phyloP scores from a whole-genome alignment of 2,888 invertebrate genomes.

The Sarcophaga rosellei region DNA sequence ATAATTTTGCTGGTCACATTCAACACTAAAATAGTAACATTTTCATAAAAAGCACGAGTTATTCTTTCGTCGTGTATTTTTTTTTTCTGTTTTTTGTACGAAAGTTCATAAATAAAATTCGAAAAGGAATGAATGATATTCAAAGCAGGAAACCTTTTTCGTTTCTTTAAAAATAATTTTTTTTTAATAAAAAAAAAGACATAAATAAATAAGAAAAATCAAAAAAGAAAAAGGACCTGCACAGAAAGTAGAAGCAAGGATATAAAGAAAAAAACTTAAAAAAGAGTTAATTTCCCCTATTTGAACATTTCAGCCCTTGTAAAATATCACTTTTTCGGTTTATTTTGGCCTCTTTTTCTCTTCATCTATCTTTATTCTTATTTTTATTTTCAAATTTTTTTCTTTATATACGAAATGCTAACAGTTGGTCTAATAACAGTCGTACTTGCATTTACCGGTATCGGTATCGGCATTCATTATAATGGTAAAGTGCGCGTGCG shows the following conservation, averaged over 20 bases:
- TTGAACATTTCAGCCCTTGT: conserved; percentile 31
- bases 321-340: no score
- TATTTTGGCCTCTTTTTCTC: conserved; percentile 12
- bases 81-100: neutral
- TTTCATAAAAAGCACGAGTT: conserved; percentile 42
- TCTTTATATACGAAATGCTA: conserved; percentile 43
- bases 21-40: neutral
- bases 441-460: conserved; percentile 4
- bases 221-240: conserved; percentile 22
- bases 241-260: conserved; percentile 26
- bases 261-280: conserved; percentile 31
- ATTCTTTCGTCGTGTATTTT: neutral
- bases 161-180: neutral
- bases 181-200: neutral
- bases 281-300: conserved; percentile 50
- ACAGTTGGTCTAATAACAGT: conserved; percentile 65
- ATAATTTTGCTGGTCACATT: conserved; percentile 34
- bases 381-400: neutral
- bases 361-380: conserved; percentile 24
- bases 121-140: conserved; percentile 31
- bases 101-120: conserved; percentile 50
- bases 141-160: conserved; percentile 31
- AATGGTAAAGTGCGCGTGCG: conserved; percentile 60
- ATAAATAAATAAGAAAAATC: neutral
- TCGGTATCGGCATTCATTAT: conserved; percentile 32